These are phyloP conservation scores for Podocnemis expansa DNA, from an alignment of 2,113 vertebrate genomes.

Conservation along the genomic window DNA sequence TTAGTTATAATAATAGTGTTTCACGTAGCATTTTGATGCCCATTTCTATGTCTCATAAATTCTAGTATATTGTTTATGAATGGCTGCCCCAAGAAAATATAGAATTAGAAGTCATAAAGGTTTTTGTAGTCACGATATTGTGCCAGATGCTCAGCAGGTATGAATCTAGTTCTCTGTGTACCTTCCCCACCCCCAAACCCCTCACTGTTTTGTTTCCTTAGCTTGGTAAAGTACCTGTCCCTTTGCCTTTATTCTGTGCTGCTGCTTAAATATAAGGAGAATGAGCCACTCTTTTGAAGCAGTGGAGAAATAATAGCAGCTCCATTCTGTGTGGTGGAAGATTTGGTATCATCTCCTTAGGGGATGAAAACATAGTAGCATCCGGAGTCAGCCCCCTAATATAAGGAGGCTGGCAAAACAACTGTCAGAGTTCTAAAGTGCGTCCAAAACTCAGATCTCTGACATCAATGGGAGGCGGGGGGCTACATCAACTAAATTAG, in stretches of 20 bases:
- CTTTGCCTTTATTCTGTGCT: not conserved
- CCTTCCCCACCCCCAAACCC: not conserved
- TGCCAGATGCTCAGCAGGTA: not conserved
- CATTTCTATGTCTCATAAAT: not conserved
- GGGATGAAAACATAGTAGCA: constrained; percentile 11
- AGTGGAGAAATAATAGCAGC: not conserved
- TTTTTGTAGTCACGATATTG: not conserved
- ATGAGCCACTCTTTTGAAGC: not conserved
- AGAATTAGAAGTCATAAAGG: not conserved
- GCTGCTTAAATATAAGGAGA: not conserved
- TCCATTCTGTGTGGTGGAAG: constrained; percentile 23
- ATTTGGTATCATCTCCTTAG: not conserved
- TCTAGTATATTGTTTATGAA: not conserved
- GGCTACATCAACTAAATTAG: constrained; percentile 71
- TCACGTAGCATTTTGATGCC: not conserved
- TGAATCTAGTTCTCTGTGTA: not conserved
- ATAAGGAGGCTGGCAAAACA: not conserved
- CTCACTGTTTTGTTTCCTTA: not conserved
- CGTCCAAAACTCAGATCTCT: constrained; percentile 60
- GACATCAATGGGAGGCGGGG: constrained; percentile 72
- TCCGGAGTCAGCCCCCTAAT: not conserved
- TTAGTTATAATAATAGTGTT: not conserved
- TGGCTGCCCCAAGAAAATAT: not conserved
- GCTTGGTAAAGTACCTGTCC: not conserved
- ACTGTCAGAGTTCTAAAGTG: constrained; percentile 11